phyloP scores from a whole-genome alignment of 2,113 vertebrate genomes.

The Carollia perspicillata region DNA sequence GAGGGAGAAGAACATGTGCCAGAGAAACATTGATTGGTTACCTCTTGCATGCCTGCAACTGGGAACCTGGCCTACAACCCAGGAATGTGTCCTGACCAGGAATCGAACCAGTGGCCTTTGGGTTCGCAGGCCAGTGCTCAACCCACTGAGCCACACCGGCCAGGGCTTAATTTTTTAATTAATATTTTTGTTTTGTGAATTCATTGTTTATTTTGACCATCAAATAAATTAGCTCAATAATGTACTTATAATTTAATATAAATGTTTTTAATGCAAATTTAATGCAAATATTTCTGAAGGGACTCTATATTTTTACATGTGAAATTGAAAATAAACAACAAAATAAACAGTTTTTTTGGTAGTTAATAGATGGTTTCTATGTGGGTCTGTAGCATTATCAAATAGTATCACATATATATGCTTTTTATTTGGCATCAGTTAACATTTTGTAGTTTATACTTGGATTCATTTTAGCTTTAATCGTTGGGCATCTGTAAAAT shows the following conservation, averaged over 20 bases:
- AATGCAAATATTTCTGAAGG: neutral
- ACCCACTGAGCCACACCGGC: no score
- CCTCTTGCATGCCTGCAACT: no score
- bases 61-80: no score
- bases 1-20: no score
- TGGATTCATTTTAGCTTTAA: neutral
- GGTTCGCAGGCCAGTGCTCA: no score
- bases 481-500: neutral
- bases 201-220: neutral
- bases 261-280: no score
- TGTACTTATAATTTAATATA: neutral
- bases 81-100: no score
- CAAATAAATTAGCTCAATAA: neutral
- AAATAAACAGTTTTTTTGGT: neutral
- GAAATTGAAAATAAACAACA: neutral
- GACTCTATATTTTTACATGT: neutral
- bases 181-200: neutral
- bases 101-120: no score
- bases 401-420: neutral
- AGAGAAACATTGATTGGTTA: no score
- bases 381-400: neutral
- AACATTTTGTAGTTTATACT: neutral
- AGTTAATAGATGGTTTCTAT: neutral
- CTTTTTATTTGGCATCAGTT: neutral
- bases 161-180: neutral